phyloP scores from a whole-genome alignment of 2,888 invertebrate species.

The Sylvicola cinctus region DNA sequence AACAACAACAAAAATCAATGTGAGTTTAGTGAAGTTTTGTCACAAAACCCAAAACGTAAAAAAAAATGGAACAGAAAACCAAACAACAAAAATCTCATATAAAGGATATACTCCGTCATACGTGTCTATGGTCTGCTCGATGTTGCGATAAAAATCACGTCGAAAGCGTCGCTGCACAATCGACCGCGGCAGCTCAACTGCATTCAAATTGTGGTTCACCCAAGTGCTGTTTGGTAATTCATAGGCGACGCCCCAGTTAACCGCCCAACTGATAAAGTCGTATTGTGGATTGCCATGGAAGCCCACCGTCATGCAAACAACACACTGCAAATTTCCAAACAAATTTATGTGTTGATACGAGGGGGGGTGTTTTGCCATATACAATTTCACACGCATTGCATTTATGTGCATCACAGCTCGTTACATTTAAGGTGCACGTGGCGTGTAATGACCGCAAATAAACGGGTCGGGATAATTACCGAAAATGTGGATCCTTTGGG shows the following conservation, averaged over 20 bases:
- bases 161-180: slow-evolving; percentile 37
- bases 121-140: slow-evolving; percentile 49
- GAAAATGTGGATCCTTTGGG: slow-evolving; percentile 34
- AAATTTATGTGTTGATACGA: no score
- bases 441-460: no score
- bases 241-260: slow-evolving; percentile 53
- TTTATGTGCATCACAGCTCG: no score
- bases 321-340: no score
- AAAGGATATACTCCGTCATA: no score
- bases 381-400: no score
- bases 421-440: no score
- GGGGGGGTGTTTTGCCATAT: no score
- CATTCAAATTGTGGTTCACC: slow-evolving; percentile 18
- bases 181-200: slow-evolving; percentile 18
- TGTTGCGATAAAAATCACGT: slow-evolving; percentile 42
- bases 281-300: slow-evolving; percentile 33
- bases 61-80: no score
- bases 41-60: no score
- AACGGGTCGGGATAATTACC: no score
- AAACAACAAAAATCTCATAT: no score
- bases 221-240: slow-evolving; percentile 34
- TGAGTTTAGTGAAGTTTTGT: slow-evolving; percentile 1
- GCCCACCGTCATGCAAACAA: slow-evolving; percentile 39
- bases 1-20: slow-evolving; percentile 5
- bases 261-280: slow-evolving; percentile 37